These are phyloP conservation scores for Rhadinocentrus ornatus DNA, from an alignment of 2,797 vertebrate species.

Conservation along the genomic window DNA sequence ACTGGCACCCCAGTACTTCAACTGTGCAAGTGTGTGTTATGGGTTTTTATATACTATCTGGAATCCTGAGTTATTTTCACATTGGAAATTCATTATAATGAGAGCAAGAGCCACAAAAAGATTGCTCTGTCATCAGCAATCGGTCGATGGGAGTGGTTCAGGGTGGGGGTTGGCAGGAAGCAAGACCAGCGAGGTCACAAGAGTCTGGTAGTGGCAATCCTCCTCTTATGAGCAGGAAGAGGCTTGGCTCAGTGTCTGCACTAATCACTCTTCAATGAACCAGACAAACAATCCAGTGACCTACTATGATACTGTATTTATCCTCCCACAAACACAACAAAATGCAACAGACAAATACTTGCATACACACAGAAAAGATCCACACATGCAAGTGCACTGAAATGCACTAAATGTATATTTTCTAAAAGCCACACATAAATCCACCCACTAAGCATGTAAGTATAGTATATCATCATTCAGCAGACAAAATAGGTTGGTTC, in stretches of 20 bases:
- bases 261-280: conserved; percentile 76
- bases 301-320: conserved; percentile 68
- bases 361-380: conserved; percentile 14
- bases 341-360: background rate
- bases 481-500: conserved; percentile 32
- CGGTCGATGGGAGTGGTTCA: conserved; percentile 38
- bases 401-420: conserved; percentile 2
- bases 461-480: conserved; percentile 26
- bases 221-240: conserved; percentile 55
- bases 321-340: conserved; percentile 27
- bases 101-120: conserved; percentile 34
- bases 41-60: background rate
- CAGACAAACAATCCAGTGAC: conserved; percentile 77
- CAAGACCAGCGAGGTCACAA: conserved; percentile 38
- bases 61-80: background rate
- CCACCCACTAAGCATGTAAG: conserved; percentile 44
- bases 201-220: conserved; percentile 52
- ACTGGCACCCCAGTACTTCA: conserved; percentile 38
- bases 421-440: conserved; percentile 44
- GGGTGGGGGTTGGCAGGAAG: conserved; percentile 22
- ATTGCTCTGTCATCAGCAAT: conserved; percentile 26
- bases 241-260: conserved; percentile 61
- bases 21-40: background rate
- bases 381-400: conserved; percentile 18
- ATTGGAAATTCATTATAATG: background rate